These are phyloP conservation scores for Caradrina kadenii DNA, from an alignment of 2,888 invertebrate species.

Conservation along the genomic window DNA sequence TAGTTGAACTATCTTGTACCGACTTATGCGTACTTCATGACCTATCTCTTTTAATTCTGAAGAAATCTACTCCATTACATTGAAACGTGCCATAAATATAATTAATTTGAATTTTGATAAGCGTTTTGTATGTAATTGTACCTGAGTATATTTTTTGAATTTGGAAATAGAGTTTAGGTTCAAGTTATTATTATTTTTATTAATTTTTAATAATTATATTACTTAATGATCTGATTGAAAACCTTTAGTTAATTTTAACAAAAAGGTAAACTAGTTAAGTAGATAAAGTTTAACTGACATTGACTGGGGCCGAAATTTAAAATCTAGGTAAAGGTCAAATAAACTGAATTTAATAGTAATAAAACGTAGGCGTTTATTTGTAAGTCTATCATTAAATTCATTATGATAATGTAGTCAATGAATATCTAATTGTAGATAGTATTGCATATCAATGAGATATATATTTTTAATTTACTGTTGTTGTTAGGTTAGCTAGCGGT, in stretches of 20 bases:
- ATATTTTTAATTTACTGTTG: constrained; percentile 7
- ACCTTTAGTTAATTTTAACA: constrained; percentile 3
- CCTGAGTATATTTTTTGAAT: neutral
- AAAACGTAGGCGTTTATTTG: constrained; percentile 39
- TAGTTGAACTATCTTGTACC: neutral
- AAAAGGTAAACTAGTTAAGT: constrained; percentile 35
- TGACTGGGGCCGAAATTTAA: constrained; percentile 67
- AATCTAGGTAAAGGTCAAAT: constrained; percentile 73
- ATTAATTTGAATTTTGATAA: constrained; percentile 5
- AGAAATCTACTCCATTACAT: constrained; percentile 1
- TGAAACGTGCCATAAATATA: constrained; percentile 13
- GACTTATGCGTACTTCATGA: constrained; percentile 9
- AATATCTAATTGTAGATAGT: constrained; percentile 34
- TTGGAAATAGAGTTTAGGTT: no score
- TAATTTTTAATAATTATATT: no score
- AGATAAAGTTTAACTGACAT: constrained; percentile 39
- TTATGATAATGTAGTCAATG: constrained; percentile 35
- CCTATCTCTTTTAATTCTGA: constrained; percentile 23
- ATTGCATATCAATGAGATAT: neutral
- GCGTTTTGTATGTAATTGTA: constrained; percentile 9
- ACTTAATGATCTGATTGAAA: no score
- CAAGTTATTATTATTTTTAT: no score
- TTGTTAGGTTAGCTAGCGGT: neutral
- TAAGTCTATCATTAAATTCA: constrained; percentile 28
- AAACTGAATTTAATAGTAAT: constrained; percentile 48